These are phyloP conservation scores for Anoplius nigerrimus DNA, from an alignment of 2,888 invertebrate species.

Conservation along the genomic window DNA sequence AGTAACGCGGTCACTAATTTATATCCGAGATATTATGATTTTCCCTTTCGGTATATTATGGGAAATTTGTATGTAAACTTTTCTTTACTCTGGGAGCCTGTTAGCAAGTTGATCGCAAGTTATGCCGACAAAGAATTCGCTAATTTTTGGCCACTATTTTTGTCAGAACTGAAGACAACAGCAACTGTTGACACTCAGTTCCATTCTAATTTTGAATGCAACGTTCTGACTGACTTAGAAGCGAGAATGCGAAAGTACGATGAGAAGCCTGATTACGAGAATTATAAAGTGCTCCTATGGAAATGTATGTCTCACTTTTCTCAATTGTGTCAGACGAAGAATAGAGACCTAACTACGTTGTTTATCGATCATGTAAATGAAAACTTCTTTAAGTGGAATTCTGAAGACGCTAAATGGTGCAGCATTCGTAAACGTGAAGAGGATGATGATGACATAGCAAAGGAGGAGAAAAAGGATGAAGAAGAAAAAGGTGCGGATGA, in stretches of 20 bases:
- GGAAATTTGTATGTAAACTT: conserved; percentile 92
- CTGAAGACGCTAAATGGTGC: conserved; percentile 78
- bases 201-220: conserved; percentile 52
- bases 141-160: conserved; percentile 86
- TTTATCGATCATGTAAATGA: conserved; percentile 87
- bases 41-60: conserved; percentile 86
- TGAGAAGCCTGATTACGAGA: conserved; percentile 83
- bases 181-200: conserved; percentile 56
- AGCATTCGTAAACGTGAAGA: conserved; percentile 75
- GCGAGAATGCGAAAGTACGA: conserved; percentile 69
- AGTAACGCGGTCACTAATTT: conserved; percentile 73
- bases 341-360: conserved; percentile 86
- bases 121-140: conserved; percentile 79
- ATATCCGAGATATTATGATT: conserved; percentile 78
- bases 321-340: conserved; percentile 86
- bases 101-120: conserved; percentile 84
- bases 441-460: conserved; percentile 1
- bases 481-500: conserved; percentile 73
- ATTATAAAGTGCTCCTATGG: conserved; percentile 89
- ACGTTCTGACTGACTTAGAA: conserved; percentile 53
- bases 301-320: conserved; percentile 85
- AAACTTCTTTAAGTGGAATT: conserved; percentile 80
- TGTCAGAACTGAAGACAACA: conserved; percentile 77
- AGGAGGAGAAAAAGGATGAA: conserved; percentile 56
- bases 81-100: conserved; percentile 91